phyloP scores from a whole-genome alignment of 2,888 invertebrate species.

The Embidobia sp. region DNA sequence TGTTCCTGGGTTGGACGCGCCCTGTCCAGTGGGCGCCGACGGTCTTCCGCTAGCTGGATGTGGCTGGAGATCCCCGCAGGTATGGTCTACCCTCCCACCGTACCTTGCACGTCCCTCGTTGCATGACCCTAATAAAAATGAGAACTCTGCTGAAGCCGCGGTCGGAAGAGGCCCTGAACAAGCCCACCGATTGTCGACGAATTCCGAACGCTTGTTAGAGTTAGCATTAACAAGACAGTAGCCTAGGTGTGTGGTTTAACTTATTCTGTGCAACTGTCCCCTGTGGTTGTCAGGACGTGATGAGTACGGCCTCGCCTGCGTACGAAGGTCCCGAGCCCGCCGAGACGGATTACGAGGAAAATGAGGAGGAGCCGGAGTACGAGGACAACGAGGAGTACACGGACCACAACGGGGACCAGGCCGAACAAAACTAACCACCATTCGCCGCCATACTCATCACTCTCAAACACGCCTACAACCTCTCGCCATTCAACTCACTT shows the following conservation, averaged over 20 bases:
- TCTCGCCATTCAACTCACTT: slow-evolving; percentile 67
- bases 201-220: slow-evolving; percentile 14
- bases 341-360: slow-evolving; percentile 84
- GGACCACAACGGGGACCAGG: slow-evolving; percentile 80
- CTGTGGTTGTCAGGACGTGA: slow-evolving; percentile 76
- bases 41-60: slow-evolving; percentile 98
- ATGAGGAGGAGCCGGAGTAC: slow-evolving; percentile 81
- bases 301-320: slow-evolving; percentile 82
- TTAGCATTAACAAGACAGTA: slow-evolving; percentile 39
- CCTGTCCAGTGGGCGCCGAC: slow-evolving; percentile 98
- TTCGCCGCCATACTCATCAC: slow-evolving; percentile 73
- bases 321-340: slow-evolving; percentile 84
- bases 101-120: background rate
- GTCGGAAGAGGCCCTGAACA: too few relatives aligned
- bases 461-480: slow-evolving; percentile 54
- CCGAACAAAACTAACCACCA: slow-evolving; percentile 78
- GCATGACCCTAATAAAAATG: too few relatives aligned
- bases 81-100: slow-evolving; percentile 78
- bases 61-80: slow-evolving; percentile 95
- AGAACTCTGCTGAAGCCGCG: too few relatives aligned
- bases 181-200: background rate
- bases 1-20: slow-evolving; percentile 98
- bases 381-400: slow-evolving; percentile 83
- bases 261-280: slow-evolving; percentile 71
- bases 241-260: slow-evolving; percentile 52